Evolutionary conservation across 2,113 vertebrate genomes (phyloP).

Genomic region (Ammospiza nelsoni): DNA sequence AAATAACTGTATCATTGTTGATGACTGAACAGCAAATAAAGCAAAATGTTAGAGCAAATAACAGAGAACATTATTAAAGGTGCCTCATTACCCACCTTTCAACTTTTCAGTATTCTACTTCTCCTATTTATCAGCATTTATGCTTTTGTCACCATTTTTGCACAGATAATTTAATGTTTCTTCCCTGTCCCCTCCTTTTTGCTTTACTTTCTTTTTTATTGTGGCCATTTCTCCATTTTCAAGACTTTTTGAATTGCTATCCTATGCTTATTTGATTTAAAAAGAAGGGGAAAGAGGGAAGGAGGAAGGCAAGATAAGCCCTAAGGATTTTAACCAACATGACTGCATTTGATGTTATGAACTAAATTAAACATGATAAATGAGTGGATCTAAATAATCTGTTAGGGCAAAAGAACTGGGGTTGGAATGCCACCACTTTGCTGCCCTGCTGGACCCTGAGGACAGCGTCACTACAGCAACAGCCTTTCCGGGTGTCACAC

Average conservation of each 20-base stretch:
- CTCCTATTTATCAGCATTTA: not conserved
- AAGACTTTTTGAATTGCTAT: not conserved
- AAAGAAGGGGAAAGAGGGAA: accelerated
- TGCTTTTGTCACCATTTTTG: not conserved
- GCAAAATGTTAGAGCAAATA: not conserved
- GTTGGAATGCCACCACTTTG: not conserved
- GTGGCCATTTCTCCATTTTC: not conserved
- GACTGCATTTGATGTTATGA: not conserved
- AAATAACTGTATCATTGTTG: not conserved
- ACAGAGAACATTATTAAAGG: not conserved
- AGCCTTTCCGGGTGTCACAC: accelerated
- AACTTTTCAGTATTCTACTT: not conserved
- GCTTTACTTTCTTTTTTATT: not conserved
- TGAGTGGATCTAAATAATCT: not conserved
- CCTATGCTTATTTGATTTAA: not conserved
- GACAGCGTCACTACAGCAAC: not conserved
- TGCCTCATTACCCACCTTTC: not conserved
- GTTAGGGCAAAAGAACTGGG: not conserved
- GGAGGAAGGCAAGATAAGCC: not conserved
- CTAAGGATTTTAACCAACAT: not conserved
- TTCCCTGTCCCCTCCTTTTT: not conserved
- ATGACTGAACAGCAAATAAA: not conserved
- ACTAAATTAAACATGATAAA: not conserved
- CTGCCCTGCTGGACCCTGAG: not conserved
- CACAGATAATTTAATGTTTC: not conserved